Conservation (phyloP, 2,797 vertebrate genomes). For the Anabacerthia variegaticeps region DNA sequence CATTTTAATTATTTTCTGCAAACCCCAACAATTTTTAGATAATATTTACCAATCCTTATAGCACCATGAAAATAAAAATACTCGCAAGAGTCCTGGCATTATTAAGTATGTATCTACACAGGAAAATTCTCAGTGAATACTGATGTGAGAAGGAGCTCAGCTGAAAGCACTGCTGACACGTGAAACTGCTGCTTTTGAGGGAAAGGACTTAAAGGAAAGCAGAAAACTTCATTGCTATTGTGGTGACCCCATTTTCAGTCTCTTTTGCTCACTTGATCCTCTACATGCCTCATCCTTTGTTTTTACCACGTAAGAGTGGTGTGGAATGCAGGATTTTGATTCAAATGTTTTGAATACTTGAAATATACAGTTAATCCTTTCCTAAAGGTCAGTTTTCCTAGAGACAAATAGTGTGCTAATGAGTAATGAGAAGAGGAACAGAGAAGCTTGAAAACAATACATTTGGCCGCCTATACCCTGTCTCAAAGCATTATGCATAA, state of each 20-base stretch:
- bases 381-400: not conserved
- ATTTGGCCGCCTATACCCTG: not conserved
- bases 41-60: not conserved
- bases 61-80: not conserved
- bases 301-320: not conserved
- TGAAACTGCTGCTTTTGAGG: not conserved
- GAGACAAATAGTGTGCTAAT: not conserved
- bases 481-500: too few species aligned
- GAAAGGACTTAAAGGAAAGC: not conserved
- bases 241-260: not conserved
- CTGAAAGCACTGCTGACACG: not conserved
- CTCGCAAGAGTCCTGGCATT: not conserved
- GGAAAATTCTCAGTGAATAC: not conserved
- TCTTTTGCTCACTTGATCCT: not conserved
- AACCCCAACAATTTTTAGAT: not conserved
- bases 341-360: not conserved
- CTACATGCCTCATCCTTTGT: not conserved
- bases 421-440: not conserved
- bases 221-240: not conserved
- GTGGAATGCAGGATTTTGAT: not conserved
- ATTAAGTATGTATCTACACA: not conserved
- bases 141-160: not conserved
- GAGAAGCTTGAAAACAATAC: not conserved
- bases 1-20: not conserved
- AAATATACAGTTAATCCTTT: not conserved